Percentiles rank a stretch among this genome's conserved stretches.
These are phyloP conservation scores for Escarpia spicata DNA, from an alignment of 2,888 invertebrate genomes.

Conservation along the genomic window DNA sequence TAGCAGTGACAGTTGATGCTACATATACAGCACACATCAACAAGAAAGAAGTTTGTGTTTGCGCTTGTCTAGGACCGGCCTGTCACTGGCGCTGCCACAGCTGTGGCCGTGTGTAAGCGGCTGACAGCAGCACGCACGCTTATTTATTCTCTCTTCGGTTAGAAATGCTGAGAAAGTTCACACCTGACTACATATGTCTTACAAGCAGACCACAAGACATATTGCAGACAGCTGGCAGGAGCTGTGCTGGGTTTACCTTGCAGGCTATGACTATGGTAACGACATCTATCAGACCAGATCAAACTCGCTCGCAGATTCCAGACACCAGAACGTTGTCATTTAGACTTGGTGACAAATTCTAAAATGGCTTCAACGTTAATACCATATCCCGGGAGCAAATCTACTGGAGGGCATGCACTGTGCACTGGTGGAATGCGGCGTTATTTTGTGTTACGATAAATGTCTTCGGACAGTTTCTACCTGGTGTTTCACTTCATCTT, in stretches of 20 bases:
- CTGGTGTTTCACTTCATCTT: background rate
- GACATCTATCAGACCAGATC: background rate
- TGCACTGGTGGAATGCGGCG: background rate
- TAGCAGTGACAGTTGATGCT: background rate
- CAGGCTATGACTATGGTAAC: background rate
- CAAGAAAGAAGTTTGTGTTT: background rate
- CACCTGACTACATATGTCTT: background rate
- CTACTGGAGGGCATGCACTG: background rate
- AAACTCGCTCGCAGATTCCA: background rate
- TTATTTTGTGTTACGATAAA: background rate
- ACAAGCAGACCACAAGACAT: background rate
- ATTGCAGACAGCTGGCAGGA: background rate
- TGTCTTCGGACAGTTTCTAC: background rate
- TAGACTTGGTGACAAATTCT: background rate
- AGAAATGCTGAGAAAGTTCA: constrained; percentile 16
- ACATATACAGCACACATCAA: background rate
- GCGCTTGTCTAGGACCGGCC: background rate
- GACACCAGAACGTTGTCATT: background rate
- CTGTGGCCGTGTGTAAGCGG: background rate
- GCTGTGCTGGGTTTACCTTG: background rate
- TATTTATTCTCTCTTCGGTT: constrained; percentile 8
- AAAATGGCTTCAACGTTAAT: background rate
- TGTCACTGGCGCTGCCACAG: background rate
- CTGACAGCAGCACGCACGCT: background rate
- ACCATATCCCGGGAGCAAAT: background rate